A percentile compares a stretch with the other conserved stretches of the same genome.
These are phyloP conservation scores for Tenebrosternarchus preto DNA, from an alignment of 2,113 vertebrate species.

Conservation along the genomic window DNA sequence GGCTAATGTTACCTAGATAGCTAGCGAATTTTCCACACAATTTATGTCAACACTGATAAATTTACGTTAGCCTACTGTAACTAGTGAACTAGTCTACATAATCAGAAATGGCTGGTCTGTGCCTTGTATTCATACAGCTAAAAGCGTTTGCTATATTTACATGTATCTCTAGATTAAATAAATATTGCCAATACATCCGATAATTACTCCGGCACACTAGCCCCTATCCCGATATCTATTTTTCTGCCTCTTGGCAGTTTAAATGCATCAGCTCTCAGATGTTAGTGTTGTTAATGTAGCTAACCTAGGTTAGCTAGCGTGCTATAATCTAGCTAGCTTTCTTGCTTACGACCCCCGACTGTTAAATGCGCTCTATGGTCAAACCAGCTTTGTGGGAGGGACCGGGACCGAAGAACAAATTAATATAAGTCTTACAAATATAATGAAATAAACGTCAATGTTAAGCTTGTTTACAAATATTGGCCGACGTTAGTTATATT, in stretches of 20 bases:
- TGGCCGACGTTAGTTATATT: neutral
- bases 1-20: neutral
- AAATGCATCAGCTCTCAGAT: slow-evolving; percentile 10
- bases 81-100: neutral
- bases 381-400: slow-evolving; percentile 68
- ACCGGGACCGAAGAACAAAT: slow-evolving; percentile 21
- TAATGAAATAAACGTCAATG: neutral
- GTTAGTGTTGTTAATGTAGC: slow-evolving; percentile 33
- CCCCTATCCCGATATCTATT: too few species aligned
- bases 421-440: neutral
- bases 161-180: too few species aligned
- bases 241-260: too few species aligned
- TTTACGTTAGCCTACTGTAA: neutral
- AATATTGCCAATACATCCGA: neutral
- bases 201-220: neutral
- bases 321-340: slow-evolving; percentile 57
- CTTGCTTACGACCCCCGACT: slow-evolving; percentile 69
- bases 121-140: neutral
- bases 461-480: neutral
- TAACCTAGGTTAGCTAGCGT: slow-evolving; percentile 7
- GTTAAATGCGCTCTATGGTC: slow-evolving; percentile 62
- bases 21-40: neutral
- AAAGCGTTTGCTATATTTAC: neutral
- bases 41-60: neutral
- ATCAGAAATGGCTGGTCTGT: neutral